Base-by-base conservation (phyloP, 2,888 invertebrate species). In the Euproctis similis region DNA sequence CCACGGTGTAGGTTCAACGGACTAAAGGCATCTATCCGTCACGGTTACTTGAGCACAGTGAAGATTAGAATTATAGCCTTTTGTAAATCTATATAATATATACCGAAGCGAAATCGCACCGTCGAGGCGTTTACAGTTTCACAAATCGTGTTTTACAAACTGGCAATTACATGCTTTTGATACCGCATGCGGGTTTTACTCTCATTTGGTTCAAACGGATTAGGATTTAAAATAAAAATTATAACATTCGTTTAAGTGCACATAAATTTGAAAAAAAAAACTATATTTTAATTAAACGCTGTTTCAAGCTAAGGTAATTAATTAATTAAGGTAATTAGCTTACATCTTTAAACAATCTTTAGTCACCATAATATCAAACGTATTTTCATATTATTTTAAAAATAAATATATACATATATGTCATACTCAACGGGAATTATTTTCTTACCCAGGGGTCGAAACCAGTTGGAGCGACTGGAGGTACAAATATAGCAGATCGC, bases 1-100 rank as follows among this genome's bases (percentile, higher is more conserved):
- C 69, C 80, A 78, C 77, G 74, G 64, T n/a, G n/a, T 22, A 58
- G 56, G 80, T 73, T 76, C 74, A 73, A 65, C 55, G 76, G 62
- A 64, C 78, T 61, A 59, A n/a, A n/a, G n/a, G n/a, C n/a, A n/a
- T 56, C 60, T 57, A 55, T 55, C 36, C 69, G 66, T 70, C 65
- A 73, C 67, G 74, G 58, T 61, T 57, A 52, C 65, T 66, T 60
- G 63, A 54, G 46, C 44, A 39, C 49, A 59, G 38, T 54, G 43
- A 48, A 52, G 56, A 55, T 55, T 52, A 58, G 51, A 54, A 50
- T 61, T 59, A 56, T 51, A 48, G 46, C 38, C 39, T 42, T 34
- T 35, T 39, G 34, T 33, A 28, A 11, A 31, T 28, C 14, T 22
- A 20, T 23, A 23, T n/a, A n/a, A n/a, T n/a, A n/a, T n/a, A n/a